These are phyloP conservation scores for Stomorhina lunata DNA, from an alignment of 2,888 invertebrate genomes.

Conservation along the genomic window DNA sequence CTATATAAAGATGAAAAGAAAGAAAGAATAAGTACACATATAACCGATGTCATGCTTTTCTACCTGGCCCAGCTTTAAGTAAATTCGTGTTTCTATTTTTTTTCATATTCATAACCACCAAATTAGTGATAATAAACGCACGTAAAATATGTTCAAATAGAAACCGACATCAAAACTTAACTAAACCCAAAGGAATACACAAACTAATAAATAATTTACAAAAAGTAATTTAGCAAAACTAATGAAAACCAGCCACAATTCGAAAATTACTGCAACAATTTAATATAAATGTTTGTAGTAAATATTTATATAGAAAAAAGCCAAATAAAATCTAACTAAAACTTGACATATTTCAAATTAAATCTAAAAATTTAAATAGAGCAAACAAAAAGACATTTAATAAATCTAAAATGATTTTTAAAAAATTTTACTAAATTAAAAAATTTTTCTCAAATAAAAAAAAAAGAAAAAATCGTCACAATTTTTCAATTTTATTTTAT, in stretches of 20 bases:
- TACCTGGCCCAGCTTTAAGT: too few species aligned
- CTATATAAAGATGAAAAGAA: too few species aligned
- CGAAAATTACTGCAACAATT: conserved; percentile 16
- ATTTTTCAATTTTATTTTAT: conserved; percentile 55
- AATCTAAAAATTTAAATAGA: background rate
- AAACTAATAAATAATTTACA: conserved; percentile 47
- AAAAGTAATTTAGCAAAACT: background rate
- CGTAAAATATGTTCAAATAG: background rate
- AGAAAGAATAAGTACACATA: too few species aligned
- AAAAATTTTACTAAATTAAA: conserved; percentile 7
- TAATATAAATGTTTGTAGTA: conserved; percentile 20
- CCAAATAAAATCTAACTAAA: background rate
- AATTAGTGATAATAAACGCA: background rate
- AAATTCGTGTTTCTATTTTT: background rate
- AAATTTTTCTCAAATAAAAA: background rate
- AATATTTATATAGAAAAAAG: background rate
- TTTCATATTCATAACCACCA: background rate
- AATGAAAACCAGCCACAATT: background rate
- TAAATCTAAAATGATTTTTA: conserved; percentile 2
- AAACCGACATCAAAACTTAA: conserved; percentile 11
- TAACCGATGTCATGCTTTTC: too few species aligned
- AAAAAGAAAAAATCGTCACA: conserved; percentile 19
- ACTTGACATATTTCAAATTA: conserved; percentile 37
- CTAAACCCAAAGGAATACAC: conserved; percentile 35
- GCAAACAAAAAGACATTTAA: background rate